A percentile compares a stretch with the other conserved stretches of the same genome.
phyloP scores from a whole-genome alignment of 1,140 invertebrate genomes.

The Lycorma delicatula region DNA sequence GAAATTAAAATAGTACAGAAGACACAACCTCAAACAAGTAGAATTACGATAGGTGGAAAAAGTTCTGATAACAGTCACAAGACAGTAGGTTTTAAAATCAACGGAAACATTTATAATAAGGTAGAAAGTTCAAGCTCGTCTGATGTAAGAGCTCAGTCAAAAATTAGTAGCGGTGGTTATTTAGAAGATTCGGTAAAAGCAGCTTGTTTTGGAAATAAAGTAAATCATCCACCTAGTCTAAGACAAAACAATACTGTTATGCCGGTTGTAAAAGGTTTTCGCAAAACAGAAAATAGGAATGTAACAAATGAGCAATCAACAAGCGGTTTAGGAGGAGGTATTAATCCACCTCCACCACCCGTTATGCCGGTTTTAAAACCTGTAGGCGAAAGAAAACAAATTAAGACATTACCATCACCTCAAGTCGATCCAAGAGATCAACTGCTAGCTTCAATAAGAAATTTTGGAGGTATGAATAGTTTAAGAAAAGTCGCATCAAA shows the following conservation, averaged over 20 bases:
- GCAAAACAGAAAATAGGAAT: background rate
- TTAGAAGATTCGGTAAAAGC: too few species aligned
- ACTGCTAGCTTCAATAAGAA: slow-evolving; percentile 61
- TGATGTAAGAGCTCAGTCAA: too few species aligned
- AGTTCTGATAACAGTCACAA: background rate
- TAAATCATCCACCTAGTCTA: background rate
- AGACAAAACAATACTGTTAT: background rate
- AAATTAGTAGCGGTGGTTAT: slow-evolving; percentile 7
- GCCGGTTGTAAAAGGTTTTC: slow-evolving; percentile 34
- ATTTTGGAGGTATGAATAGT: slow-evolving; percentile 51
- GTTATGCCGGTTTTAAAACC: slow-evolving; percentile 19
- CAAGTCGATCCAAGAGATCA: slow-evolving; percentile 50
- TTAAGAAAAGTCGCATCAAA: slow-evolving; percentile 41
- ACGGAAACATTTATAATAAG: too few species aligned
- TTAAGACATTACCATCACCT: slow-evolving; percentile 9
- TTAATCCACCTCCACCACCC: slow-evolving; percentile 19
- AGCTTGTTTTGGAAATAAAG: background rate
- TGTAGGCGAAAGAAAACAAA: background rate
- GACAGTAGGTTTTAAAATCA: background rate
- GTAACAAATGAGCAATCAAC: slow-evolving; percentile 29
- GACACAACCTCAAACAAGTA: background rate
- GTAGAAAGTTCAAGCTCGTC: too few species aligned
- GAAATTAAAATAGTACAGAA: background rate
- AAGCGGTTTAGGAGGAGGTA: slow-evolving; percentile 19
- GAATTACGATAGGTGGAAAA: background rate